Evolutionary conservation across 1,140 invertebrate genomes (phyloP), one percentile per base, ranked within the genome.

Genomic region (Ceratosolen fusciceps): DNA sequence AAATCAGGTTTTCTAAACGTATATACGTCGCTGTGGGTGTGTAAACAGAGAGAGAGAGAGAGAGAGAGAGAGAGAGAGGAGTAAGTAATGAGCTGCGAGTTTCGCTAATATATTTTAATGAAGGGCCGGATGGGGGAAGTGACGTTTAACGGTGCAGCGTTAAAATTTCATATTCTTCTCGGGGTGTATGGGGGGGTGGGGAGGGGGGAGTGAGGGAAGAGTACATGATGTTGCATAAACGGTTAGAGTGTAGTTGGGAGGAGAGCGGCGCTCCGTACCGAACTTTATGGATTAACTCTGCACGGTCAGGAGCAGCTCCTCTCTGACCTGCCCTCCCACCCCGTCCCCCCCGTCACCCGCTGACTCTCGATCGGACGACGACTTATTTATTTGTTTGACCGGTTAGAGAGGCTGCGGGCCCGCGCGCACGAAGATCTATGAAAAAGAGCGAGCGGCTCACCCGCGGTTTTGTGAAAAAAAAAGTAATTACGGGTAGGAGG

Each of bases 131-230:
- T 43, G 39, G 39, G 39, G 39, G 39, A 43, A 43, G 39, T 7
- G 12, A 19, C 16, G 4, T 37, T 37, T 65, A 65, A 65, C 60
- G 60, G 34, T 19, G 24, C 56, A 9, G 19, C 73, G 26, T 77
- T 70, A 14, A 56, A 78, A 72, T 72, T 78, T 72, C 52, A 60
- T 62, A 72, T 71, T 72, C 68, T 76, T 56, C 54, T 37, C 56
- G 37, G n/a, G n/a, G n/a, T n/a, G n/a, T n/a, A n/a, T n/a, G n/a
- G n/a, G n/a, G n/a, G n/a, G n/a, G n/a, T n/a, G n/a, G n/a, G n/a
- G n/a, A n/a, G n/a, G n/a, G n/a, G n/a, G n/a, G n/a, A n/a, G n/a
- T n/a, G n/a, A n/a, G n/a, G n/a, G n/a, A n/a, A n/a, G n/a, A n/a
- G n/a, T n/a, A n/a, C n/a, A n/a, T n/a, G n/a, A n/a, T 29, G 10